Base-by-base conservation (phyloP, 2,113 vertebrate genomes). In the Megatriorchis doriae region DNA sequence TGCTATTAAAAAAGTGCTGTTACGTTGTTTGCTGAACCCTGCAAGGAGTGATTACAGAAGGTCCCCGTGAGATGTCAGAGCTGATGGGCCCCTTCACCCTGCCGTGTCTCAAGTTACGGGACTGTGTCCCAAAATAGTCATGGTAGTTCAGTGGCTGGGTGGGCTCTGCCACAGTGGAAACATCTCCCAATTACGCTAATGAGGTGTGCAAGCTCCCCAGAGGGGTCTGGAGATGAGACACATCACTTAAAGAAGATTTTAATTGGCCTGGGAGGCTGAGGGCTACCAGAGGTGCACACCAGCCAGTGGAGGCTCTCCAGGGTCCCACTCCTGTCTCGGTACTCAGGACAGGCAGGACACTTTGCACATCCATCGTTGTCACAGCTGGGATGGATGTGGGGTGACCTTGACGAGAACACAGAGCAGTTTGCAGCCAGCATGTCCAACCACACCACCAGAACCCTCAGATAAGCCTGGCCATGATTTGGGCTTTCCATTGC, bases 141-240 rank as follows among this genome's bases (percentile, higher is more conserved):
- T 2, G 2, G 23, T 32, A 73, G 70, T 65, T 96, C 81, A 66
- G 79, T 20, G 40, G 38, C 59, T 83, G 43, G 63, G 93, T 96
- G 90, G 95, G 85, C 88, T 95, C 59, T 92, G 74, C n/a, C 56
- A 53, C 47, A 50, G 45, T 72, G 14, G 43, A 88, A 86, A 81
- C 32, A 40, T 71, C 79, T 93, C 56, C 88, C 88, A 96, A 93
- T 96, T 96, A 97, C 55, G 40, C 72, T 97, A 97, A 97, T 90
- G 90, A 97, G 80, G 27, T 59, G 42, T 50, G 42, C 66, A 58
- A 77, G 71, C n/a, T 91, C 87, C 90, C 92, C 61, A 47, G 92
- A 74, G 63, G 61, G 29, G 34, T 86, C 59, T 92, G 52, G 62
- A 78, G 79, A 84, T 73, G 63, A 83, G 26, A 67, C 17, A 4